Conservation (phyloP, 2,888 invertebrate genomes). For the Lobophora halterata region DNA sequence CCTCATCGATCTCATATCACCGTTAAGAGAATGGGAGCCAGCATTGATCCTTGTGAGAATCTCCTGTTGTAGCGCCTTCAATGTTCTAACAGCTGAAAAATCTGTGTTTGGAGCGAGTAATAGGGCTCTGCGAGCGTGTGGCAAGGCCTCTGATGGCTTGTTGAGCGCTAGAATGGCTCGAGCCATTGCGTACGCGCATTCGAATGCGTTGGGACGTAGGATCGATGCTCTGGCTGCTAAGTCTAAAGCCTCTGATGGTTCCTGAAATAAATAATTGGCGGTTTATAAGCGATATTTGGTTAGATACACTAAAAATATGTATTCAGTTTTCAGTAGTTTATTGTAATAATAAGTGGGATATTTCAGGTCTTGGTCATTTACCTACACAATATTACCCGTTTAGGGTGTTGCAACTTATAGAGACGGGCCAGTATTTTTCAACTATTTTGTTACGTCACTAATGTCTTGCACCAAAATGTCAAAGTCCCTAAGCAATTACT, state of each 20-base stretch:
- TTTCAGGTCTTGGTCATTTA: too few species aligned
- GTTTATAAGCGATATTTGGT: too few species aligned
- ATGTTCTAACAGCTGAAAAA: slow-evolving; percentile 85
- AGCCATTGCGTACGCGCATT: slow-evolving; percentile 95
- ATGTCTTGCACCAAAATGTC: too few species aligned
- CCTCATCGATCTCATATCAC: slow-evolving; percentile 64
- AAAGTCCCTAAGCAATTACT: too few species aligned
- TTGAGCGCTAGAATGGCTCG: slow-evolving; percentile 91
- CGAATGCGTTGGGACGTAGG: slow-evolving; percentile 92
- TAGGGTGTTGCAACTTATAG: not conserved
- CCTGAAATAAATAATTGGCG: slow-evolving; percentile 82
- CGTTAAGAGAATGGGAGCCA: slow-evolving; percentile 63
- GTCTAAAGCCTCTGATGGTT: slow-evolving; percentile 92
- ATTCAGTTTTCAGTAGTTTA: too few species aligned
- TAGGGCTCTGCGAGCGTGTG: slow-evolving; percentile 91
- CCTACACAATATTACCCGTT: not conserved
- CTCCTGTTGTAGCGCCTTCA: slow-evolving; percentile 88
- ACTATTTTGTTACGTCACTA: too few species aligned
- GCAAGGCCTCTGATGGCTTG: slow-evolving; percentile 87
- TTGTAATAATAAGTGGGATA: too few species aligned
- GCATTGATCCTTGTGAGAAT: slow-evolving; percentile 78
- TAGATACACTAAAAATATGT: too few species aligned
- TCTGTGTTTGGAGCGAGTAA: slow-evolving; percentile 86
- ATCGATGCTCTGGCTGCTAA: slow-evolving; percentile 92
- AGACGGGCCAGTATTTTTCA: too few species aligned